phyloP scores from a whole-genome alignment of 2,888 invertebrate genomes.

The Drosophila demipolita region DNA sequence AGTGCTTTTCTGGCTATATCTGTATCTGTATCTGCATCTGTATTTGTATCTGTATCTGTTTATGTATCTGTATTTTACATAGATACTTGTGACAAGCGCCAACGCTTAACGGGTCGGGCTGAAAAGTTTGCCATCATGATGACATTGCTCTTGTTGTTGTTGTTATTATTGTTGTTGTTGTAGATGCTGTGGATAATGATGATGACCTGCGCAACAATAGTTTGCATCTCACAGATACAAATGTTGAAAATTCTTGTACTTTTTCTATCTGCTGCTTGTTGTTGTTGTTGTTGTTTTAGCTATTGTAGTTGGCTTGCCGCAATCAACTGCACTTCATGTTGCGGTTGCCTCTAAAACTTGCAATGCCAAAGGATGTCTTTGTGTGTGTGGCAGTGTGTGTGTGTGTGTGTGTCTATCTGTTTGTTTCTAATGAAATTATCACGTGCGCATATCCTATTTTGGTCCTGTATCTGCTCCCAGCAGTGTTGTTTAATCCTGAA shows the following conservation, averaged over 20 bases:
- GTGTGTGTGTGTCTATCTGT: conserved; percentile 15
- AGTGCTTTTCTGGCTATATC: conserved; percentile 12
- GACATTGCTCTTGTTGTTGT: conserved; percentile 4
- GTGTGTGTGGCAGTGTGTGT: conserved; percentile 1
- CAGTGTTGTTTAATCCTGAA: not conserved
- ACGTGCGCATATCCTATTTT: conserved; percentile 76
- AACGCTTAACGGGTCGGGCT: conserved; percentile 47
- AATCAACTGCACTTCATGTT: conserved; percentile 82
- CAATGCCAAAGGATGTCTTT: conserved; percentile 25
- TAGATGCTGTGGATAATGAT: conserved; percentile 30
- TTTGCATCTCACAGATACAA: conserved; percentile 70
- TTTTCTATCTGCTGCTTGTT: conserved; percentile 3
- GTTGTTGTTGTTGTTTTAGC: conserved; percentile 22
- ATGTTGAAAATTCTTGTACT: conserved; percentile 39
- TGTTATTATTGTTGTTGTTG: conserved; percentile 10
- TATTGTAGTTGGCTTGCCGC: conserved; percentile 60
- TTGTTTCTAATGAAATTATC: conserved; percentile 80
- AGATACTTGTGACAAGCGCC: conserved; percentile 28
- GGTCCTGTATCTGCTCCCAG: conserved; percentile 24
- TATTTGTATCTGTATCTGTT: conserved; percentile 14
- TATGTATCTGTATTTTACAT: conserved; percentile 39
- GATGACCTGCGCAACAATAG: conserved; percentile 75
- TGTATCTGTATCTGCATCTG: conserved; percentile 23
- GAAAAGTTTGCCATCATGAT: conserved; percentile 49
- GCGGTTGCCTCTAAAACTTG: conserved; percentile 67